phyloP scores from a whole-genome alignment of 1,140 invertebrate species.

The Campoletis sonorensis region DNA sequence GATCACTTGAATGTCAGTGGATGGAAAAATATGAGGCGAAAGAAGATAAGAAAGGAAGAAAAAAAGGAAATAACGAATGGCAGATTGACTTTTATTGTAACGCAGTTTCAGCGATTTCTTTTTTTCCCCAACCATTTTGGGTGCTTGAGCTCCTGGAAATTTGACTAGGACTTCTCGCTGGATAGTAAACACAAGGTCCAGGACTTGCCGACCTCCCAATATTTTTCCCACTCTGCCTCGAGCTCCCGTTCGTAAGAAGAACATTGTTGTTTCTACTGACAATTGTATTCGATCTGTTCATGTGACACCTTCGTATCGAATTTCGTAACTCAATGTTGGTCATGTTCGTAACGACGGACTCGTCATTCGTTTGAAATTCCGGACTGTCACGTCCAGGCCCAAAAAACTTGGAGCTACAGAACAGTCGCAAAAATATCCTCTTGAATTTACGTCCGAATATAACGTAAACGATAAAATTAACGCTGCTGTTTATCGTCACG shows the following conservation, averaged over 20 bases:
- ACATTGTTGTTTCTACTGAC: constrained; percentile 76
- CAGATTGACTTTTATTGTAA: constrained; percentile 31
- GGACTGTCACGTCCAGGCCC: constrained; percentile 81
- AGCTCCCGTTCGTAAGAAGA: constrained; percentile 67
- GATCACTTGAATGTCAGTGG: too few species aligned
- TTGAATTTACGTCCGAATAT: constrained; percentile 98
- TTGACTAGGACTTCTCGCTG: constrained; percentile 71
- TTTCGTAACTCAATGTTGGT: constrained; percentile 78
- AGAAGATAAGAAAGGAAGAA: background rate
- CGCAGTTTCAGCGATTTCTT: constrained; percentile 55
- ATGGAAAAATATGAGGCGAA: background rate
- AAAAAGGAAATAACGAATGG: background rate
- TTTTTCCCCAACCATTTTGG: constrained; percentile 64
- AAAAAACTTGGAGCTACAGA: constrained; percentile 83
- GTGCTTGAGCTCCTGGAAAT: constrained; percentile 54
- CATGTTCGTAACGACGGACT: constrained; percentile 87
- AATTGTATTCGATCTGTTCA: constrained; percentile 81
- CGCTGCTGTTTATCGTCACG: constrained; percentile 96
- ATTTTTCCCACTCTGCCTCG: constrained; percentile 66
- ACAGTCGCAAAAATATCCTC: constrained; percentile 90
- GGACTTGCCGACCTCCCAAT: constrained; percentile 75
- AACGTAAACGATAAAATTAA: constrained; percentile 98
- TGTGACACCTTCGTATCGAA: constrained; percentile 77
- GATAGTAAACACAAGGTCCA: constrained; percentile 83
- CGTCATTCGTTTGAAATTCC: constrained; percentile 85